Evolutionary conservation across 2,888 invertebrate genomes (phyloP), one percentile per base, ranked within the genome.

Genomic region (Himalopsyche tibetana): DNA sequence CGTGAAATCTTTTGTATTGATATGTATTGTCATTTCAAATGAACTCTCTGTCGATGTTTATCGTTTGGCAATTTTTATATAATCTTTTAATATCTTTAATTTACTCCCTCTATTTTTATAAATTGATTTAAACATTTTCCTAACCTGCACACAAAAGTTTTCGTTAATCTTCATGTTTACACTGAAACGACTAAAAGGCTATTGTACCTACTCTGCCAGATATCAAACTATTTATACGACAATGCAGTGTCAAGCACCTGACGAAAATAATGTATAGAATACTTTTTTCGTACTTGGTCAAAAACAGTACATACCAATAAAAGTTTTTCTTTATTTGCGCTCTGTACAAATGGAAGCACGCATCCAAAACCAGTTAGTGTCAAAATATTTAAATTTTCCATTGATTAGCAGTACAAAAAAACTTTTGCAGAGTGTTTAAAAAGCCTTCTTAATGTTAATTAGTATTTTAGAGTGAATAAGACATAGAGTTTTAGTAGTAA

Each of bases 191-290:
- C 82, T 81, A 63, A 87, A 84, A 45, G 51, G 69, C 84, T 79
- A 86, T 85, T 85, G 86, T 88, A 80, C 42, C 28, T 45, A 17
- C 17, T 79, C 38, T 45, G 84, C 38, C 80, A 56, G 42, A 55
- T 51, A 82, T 38, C 86, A 56, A 86, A 87, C 83, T 86, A 88
- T 88, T 88, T 88, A 88, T 88, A 88, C 86, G 85, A 80, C 85
- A 63, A 82, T 82, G 74, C 82, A 63, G 80, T 51, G 19, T 19
- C 63, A 63, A 28, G 63, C 63, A 63, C 19, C 45, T 45, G 28
- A 45, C 45, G 2, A 81, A 81, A 81, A 81, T 81, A 81, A 81
- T 80, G 80, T 80, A 81, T 45, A 1, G 5, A 81, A 42, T 81
- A 63, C 63, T 81, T 81, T 81, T 81, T 81, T 81, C 40, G 45